phyloP scores from a whole-genome alignment of 2,797 vertebrate species.

The Champsocephalus esox region DNA sequence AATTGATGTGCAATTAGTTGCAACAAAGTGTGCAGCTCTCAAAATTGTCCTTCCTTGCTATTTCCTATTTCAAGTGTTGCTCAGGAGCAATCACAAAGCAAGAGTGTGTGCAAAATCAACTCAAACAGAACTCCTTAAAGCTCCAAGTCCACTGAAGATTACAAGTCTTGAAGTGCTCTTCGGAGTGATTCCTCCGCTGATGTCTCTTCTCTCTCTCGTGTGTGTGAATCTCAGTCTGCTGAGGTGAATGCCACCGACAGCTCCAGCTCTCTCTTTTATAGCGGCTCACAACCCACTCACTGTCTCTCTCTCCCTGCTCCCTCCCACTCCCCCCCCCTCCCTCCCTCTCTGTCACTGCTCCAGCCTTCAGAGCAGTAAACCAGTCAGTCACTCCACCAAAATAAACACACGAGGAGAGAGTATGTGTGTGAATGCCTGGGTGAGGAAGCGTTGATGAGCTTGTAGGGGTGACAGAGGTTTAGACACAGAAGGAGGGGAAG shows the following conservation, averaged over 20 bases:
- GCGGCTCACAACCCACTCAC: constrained; percentile 55
- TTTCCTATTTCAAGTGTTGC: constrained; percentile 17
- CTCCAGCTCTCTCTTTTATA: constrained; percentile 77
- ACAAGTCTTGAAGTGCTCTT: constrained; percentile 9
- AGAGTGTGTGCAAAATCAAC: constrained; percentile 28
- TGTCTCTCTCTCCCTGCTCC: constrained; percentile 41
- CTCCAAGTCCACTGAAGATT: constrained; percentile 13
- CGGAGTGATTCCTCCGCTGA: not conserved
- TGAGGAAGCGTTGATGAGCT: constrained; percentile 14
- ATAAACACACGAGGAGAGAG: constrained; percentile 70
- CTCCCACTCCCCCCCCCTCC: constrained; percentile 56
- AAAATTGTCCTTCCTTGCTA: constrained; percentile 3
- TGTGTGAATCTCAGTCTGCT: constrained; percentile 51
- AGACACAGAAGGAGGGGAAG: not conserved
- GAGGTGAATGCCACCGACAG: constrained; percentile 64
- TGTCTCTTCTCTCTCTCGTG: constrained; percentile 22
- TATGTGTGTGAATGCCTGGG: constrained; percentile 13
- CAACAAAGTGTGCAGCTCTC: constrained; percentile 4
- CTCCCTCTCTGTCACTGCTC: constrained; percentile 69
- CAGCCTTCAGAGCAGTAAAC: constrained; percentile 69
- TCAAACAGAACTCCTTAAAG: constrained; percentile 19
- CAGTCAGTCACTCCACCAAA: constrained; percentile 74
- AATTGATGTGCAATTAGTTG: not conserved
- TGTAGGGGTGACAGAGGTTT: not conserved
- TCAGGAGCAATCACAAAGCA: constrained; percentile 18